These are phyloP conservation scores for Cyanoramphus novaezelandiae DNA, from an alignment of 2,113 vertebrate genomes.

Conservation along the genomic window DNA sequence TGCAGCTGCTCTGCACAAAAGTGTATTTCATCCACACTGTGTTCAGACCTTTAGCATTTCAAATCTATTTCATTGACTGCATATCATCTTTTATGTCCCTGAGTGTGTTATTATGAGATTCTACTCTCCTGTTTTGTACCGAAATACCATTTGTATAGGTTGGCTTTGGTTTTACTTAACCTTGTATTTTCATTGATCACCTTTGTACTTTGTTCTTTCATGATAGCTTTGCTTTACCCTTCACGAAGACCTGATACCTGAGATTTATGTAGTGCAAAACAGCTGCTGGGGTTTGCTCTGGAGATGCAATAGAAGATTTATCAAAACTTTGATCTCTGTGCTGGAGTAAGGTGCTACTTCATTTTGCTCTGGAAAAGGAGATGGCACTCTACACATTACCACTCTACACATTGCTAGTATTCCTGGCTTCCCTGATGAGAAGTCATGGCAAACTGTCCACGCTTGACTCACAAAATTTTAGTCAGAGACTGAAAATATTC, in stretches of 20 bases:
- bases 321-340: background rate
- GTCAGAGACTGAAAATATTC: background rate
- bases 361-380: background rate
- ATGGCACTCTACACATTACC: background rate
- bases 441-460: background rate
- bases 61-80: conserved; percentile 14
- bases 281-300: background rate
- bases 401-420: background rate
- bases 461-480: background rate
- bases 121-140: background rate
- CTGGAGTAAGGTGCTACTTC: background rate
- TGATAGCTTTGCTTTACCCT: background rate
- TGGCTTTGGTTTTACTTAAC: background rate
- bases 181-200: conserved; percentile 6
- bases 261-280: background rate
- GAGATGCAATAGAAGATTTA: background rate
- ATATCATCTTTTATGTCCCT: conserved; percentile 16
- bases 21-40: background rate
- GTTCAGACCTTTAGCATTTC: background rate
- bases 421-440: background rate
- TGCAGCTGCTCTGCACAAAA: background rate
- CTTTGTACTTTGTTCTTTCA: background rate
- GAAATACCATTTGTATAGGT: background rate
- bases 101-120: background rate
- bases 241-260: background rate